A percentile compares a stretch with the other conserved stretches of the same genome.
Evolutionary conservation across 2,888 invertebrate genomes (phyloP).

Genomic region (Muscina levida): DNA sequence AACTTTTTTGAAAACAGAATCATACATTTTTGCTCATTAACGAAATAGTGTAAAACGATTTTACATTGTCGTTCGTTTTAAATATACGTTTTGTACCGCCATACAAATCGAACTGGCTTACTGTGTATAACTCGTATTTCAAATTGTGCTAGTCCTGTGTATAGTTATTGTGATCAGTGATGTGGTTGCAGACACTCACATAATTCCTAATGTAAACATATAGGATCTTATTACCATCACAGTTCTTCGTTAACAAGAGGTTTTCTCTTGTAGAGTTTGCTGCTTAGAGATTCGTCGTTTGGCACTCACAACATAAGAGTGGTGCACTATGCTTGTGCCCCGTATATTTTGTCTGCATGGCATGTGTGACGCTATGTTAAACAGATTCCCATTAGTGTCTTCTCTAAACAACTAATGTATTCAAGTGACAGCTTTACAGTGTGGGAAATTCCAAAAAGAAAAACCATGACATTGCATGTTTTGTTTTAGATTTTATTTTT

Average conservation of each 20-base stretch:
- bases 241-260: too few relatives aligned
- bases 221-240: constrained; percentile 23
- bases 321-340: neutral
- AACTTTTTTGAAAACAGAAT: too few relatives aligned
- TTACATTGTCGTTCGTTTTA: too few relatives aligned
- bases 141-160: too few relatives aligned
- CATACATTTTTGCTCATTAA: too few relatives aligned
- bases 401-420: constrained; percentile 30
- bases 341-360: constrained; percentile 35
- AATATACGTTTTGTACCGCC: too few relatives aligned
- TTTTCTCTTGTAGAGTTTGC: neutral
- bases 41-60: too few relatives aligned
- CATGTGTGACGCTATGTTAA: constrained; percentile 65
- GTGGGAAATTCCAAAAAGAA: constrained; percentile 61
- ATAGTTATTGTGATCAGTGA: constrained; percentile 49
- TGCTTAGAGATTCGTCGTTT: neutral
- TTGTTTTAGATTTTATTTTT: constrained; percentile 7
- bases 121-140: too few relatives aligned
- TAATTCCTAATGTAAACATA: constrained; percentile 16
- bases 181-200: constrained; percentile 54
- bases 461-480: constrained; percentile 60
- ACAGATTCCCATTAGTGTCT: constrained; percentile 66
- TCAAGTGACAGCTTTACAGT: constrained; percentile 64
- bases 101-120: too few relatives aligned
- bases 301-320: neutral